Evolutionary conservation across 2,888 invertebrate species (phyloP), one percentile per base, ranked within the genome.

Genomic region (Chamaedrilus cognettii): DNA sequence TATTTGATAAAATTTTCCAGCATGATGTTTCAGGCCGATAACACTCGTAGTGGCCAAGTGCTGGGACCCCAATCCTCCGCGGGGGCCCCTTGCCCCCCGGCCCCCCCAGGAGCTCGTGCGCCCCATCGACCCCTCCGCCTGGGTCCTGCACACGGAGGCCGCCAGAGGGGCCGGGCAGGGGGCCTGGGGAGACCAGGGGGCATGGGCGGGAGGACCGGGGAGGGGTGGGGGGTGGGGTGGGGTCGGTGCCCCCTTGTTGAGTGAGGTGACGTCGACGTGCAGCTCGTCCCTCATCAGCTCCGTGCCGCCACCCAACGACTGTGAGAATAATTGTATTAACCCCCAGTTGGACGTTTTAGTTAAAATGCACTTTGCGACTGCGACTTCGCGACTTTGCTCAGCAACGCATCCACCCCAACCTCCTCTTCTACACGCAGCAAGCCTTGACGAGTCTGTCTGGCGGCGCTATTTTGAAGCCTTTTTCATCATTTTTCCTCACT

Each of bases 111-210:
- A 99, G 83, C 98, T 98, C 0, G 97, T 98, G 42, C 88, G 98
- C 73, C 99, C 99, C 31, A 99, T 99, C 68, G 99, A 99, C 86
- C 99, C 98, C 35, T 96, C 94, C 79, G 98, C 98, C n/a, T 99
- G 99, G 99, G 96, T 99, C 11, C 97, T 97, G 0, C 98, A 99
- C 83, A 98, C 98, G 19, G 95, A 95, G 71, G 97, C 97, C 28
- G 74, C 80, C 76, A 73, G 75, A 77, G 73, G 77, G 73, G 33
- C 71, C 75, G 78, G 76, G 66, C n/a, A 30, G 7, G 32, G 58
- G 5, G 11, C 4, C 28, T n/a, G 15, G 4, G 35, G 35, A 26
- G 33, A 5, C 15, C 26, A 5, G 7, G 42, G 42, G 42, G 42
- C 7, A 19, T n/a, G n/a, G n/a, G 42, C 11, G 42, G 42, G 42